A percentile compares a stretch with the other conserved stretches of the same genome.
phyloP scores from a whole-genome alignment of 2,113 vertebrate genomes.

The Tonatia bakeri region DNA sequence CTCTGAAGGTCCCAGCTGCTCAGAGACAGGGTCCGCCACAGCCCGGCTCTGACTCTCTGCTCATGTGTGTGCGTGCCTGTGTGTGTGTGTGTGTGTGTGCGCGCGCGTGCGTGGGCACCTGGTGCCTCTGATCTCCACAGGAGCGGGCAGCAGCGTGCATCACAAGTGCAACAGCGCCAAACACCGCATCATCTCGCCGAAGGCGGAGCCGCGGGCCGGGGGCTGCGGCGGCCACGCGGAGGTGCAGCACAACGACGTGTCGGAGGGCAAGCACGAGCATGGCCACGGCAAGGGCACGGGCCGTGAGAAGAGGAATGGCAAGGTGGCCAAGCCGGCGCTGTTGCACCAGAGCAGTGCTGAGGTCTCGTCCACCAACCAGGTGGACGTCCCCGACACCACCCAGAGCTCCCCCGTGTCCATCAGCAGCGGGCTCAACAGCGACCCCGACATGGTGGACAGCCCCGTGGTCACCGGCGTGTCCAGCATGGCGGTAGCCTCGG shows the following conservation, averaged over 20 bases:
- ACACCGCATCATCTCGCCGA: conserved; percentile 99
- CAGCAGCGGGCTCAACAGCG: conserved; percentile 98
- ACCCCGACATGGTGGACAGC: conserved; percentile 96
- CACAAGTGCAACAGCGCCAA: conserved; percentile 99
- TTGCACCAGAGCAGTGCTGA: conserved; percentile 98
- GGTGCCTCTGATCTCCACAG: conserved; percentile 75
- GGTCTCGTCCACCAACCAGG: conserved; percentile 98
- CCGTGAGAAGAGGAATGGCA: conserved; percentile 97
- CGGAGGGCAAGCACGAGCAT: conserved; percentile 96
- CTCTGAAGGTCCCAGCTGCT: conserved; percentile 40
- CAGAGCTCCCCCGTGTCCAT: conserved; percentile 99
- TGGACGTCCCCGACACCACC: conserved; percentile 98
- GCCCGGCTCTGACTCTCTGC: conserved; percentile 24
- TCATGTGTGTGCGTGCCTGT: not conserved
- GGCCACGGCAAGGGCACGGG: conserved; percentile 86
- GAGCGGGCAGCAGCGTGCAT: conserved; percentile 97
- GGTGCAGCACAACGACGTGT: conserved; percentile 98
- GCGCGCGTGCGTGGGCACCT: not conserved
- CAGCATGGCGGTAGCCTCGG: conserved; percentile 93
- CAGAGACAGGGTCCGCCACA: rapidly evolving
- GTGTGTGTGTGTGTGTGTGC: not conserved
- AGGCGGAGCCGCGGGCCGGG: conserved; percentile 94
- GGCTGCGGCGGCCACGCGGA: conserved; percentile 93
- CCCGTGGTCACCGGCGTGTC: conserved; percentile 95
- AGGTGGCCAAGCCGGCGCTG: conserved; percentile 94